Evolutionary conservation across 2,888 invertebrate species (phyloP).

Genomic region (Drosophila neotestacea): DNA sequence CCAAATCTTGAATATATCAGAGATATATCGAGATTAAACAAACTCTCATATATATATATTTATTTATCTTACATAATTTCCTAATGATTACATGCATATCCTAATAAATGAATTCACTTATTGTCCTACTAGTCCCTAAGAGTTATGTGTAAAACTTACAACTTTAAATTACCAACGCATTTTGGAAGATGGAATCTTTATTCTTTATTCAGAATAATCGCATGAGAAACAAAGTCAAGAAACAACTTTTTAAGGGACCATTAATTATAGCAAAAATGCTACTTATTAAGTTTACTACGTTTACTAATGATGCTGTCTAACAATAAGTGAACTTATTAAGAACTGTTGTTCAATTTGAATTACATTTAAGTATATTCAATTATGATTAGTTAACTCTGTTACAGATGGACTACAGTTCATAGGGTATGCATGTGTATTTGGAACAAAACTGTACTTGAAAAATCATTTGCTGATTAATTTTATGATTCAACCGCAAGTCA

Average conservation of each 20-base stretch:
- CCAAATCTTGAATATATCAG: too few relatives aligned
- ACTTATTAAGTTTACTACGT: neutral
- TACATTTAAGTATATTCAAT: neutral
- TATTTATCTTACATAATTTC: too few relatives aligned
- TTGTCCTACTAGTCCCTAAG: neutral
- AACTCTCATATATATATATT: too few relatives aligned
- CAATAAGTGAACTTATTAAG: neutral
- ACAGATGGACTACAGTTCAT: neutral
- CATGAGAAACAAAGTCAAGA: neutral
- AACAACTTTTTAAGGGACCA: neutral
- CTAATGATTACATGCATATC: too few relatives aligned
- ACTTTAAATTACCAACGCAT: neutral
- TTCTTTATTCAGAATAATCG: too few relatives aligned
- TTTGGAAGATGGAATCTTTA: neutral
- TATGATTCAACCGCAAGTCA: slow-evolving; percentile 44
- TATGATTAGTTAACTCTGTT: neutral
- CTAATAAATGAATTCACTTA: too few relatives aligned
- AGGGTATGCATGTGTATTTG: neutral
- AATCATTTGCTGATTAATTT: slow-evolving; percentile 49
- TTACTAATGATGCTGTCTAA: neutral
- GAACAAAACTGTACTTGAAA: neutral
- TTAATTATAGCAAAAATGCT: neutral
- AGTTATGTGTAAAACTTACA: neutral
- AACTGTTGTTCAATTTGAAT: neutral
- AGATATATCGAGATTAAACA: too few relatives aligned